Evolutionary conservation across 2,888 invertebrate genomes (phyloP), one percentile per base, ranked within the genome.

Genomic region (Stegophylla sp.): DNA sequence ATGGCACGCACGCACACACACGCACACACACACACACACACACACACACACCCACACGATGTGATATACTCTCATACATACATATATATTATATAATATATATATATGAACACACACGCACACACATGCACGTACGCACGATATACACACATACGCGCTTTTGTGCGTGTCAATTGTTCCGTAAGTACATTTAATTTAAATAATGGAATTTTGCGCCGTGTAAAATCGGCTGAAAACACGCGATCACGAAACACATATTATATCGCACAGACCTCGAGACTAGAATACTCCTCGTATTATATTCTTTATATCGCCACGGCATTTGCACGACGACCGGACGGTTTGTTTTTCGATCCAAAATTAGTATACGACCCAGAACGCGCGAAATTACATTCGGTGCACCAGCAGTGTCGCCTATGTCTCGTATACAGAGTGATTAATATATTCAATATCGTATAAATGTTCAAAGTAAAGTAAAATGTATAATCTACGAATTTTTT

Each of bases 151-250:
- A 34, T 9, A 59, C 41, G 34, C 34, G 71, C 79, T 79, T 71
- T 79, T 79, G 71, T 79, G 79, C 79, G 79, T 79, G 79, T 71
- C 79, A 79, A 71, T 79, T 79, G 79, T 79, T 79, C 79, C 69
- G 51, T 69, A 51, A n/a, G n/a, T 71, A 13, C 61, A 48, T 71
- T 71, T 51, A 23, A 79, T 79, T 71, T 71, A 71, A 71, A 79
- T 79, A 79, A 79, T 79, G 79, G 79, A 71, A 79, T 79, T 79
- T 71, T 23, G 61, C 45, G 79, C 48, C 48, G 63, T 63, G 61
- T 69, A 51, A 79, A 79, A 79, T 79, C 69, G 48, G 48, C 71
- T 71, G 69, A 79, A 79, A 79, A 79, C 79, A 61, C 15, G 17
- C 17, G 45, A 79, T 79, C 71, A 71, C 79, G 79, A 79, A 51